phyloP scores from a whole-genome alignment of 2,888 invertebrate genomes.

The Diabrotica balteata region DNA sequence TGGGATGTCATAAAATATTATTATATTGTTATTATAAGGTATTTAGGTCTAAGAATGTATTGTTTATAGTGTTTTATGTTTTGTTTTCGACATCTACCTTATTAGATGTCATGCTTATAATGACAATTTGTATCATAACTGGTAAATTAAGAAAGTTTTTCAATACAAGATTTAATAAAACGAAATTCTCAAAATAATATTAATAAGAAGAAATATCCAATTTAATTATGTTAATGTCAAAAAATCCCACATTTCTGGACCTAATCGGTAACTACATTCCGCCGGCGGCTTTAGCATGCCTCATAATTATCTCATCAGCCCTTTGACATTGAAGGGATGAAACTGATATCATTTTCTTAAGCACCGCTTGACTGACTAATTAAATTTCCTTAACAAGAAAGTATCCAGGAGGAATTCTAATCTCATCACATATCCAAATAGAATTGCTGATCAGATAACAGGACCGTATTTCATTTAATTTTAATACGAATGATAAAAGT shows the following conservation, averaged over 20 bases:
- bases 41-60: too few species aligned
- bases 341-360: slow-evolving; percentile 21
- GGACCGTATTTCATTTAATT: not conserved
- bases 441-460: slow-evolving; percentile 11
- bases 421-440: slow-evolving; percentile 17
- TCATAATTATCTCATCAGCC: slow-evolving; percentile 19
- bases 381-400: slow-evolving; percentile 17
- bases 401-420: slow-evolving; percentile 16
- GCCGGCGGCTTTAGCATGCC: not conserved
- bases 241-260: not conserved
- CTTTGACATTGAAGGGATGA: slow-evolving; percentile 14
- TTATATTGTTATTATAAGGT: too few species aligned
- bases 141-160: too few species aligned
- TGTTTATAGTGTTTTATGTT: too few species aligned
- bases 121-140: too few species aligned
- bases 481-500: not conserved
- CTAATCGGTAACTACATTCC: not conserved
- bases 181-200: too few species aligned
- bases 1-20: too few species aligned
- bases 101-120: too few species aligned
- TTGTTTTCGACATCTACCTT: too few species aligned
- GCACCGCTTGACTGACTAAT: slow-evolving; percentile 13
- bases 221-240: too few species aligned
- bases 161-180: too few species aligned
- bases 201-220: too few species aligned